phyloP scores from a whole-genome alignment of 1,140 invertebrate genomes.

The Magallana ariakensis region DNA sequence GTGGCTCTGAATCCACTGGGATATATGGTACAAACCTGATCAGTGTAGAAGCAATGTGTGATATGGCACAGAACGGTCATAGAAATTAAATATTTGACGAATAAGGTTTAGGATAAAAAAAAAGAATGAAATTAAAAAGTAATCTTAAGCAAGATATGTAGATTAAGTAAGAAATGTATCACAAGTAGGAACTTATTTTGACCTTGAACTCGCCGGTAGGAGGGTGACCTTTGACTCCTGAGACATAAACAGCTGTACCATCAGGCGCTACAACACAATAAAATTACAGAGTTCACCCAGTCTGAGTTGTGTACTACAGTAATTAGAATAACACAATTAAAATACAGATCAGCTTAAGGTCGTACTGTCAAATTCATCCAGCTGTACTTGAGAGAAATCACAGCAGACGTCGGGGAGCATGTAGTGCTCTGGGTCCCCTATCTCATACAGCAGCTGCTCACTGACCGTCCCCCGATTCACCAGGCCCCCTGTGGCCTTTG shows the following conservation, averaged over 20 bases:
- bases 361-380: conserved; percentile 62
- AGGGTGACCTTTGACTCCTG: conserved; percentile 80
- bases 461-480: conserved; percentile 79
- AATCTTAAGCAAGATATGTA: too few relatives aligned
- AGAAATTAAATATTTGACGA: too few relatives aligned
- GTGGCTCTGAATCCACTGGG: conserved; percentile 80
- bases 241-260: conserved; percentile 77
- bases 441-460: conserved; percentile 83
- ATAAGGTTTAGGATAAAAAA: too few relatives aligned
- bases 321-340: too few relatives aligned
- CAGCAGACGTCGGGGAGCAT: conserved; percentile 82
- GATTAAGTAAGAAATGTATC: too few relatives aligned
- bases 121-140: too few relatives aligned
- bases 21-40: conserved; percentile 80
- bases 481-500: conserved; percentile 80
- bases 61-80: too few relatives aligned
- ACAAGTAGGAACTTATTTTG: background rate
- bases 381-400: conserved; percentile 80
- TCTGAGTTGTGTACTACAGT: too few relatives aligned
- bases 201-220: conserved; percentile 81
- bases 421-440: conserved; percentile 81
- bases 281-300: too few relatives aligned
- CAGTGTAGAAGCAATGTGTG: too few relatives aligned
- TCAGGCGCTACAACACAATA: conserved; percentile 47
- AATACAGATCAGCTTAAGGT: background rate